Evolutionary conservation across 2,797 vertebrate genomes (phyloP), one percentile per base, ranked within the genome.

Genomic region (Danio albolineatus): DNA sequence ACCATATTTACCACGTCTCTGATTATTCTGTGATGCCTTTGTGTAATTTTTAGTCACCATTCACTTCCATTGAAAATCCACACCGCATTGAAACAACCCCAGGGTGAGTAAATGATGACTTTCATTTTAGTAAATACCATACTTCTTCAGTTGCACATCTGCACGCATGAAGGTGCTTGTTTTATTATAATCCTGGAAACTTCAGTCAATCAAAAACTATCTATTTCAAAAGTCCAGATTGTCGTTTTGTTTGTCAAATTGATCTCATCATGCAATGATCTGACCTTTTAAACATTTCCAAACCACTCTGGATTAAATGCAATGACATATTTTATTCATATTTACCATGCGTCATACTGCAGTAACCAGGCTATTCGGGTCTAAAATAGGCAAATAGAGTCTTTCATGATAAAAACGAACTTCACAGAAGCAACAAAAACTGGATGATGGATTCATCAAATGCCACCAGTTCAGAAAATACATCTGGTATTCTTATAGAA

Each of bases 341-440:
- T 41, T 64, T 28, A 39, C 36, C 60, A 43, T 65, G 48, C 13
- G 8, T 19, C 9, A 28, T 38, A 21, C n/a, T 21, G 13, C 14
- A 2, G 46, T 38, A 17, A 53, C 53, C 66, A 39, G 48, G 36
- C 48, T 19, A 44, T 46, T 46, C 7, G 5, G 7, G 44, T 38
- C 19, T 21, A 14, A n/a, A 76, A 64, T 4, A 75, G 17, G 38
- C 48, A 43, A 53, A 54, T 51, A 43, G 38, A 57, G 62, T 67
- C 64, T 28, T 77, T 67, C 19, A 44, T 59, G 41, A 48, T 51
- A 65, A 76, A 49, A 49, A 39, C 12, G 4, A 76, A 65, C 36
- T 73, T 56, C 72, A 60, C 48, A 73, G 62, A 82, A 73, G 79
- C 77, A 72, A 69, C 70, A 82, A 41, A 82, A 82, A 76, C 74